Conservation (phyloP, 2,888 invertebrate species). For the Mimumesa dahlbomi region DNA sequence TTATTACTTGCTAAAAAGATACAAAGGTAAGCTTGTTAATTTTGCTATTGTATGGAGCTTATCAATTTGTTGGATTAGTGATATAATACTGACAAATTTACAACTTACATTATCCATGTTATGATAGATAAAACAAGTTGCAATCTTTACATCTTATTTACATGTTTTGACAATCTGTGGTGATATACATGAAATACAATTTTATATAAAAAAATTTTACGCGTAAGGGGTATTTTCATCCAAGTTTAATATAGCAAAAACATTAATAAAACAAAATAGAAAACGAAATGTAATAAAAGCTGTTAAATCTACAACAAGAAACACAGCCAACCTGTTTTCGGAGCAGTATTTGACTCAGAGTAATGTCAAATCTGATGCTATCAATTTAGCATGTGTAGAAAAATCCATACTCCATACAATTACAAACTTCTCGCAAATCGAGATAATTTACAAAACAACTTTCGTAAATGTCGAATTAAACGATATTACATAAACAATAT, state of each 20-base stretch:
- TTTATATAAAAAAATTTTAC: no score
- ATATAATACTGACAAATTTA: constrained; percentile 1
- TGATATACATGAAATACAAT: not conserved
- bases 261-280: no score
- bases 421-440: no score
- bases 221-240: no score
- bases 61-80: not conserved
- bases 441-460: no score
- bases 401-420: not conserved
- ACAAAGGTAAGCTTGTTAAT: no score
- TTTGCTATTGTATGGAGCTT: no score
- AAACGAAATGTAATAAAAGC: not conserved
- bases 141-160: constrained; percentile 23
- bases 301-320: constrained; percentile 1
- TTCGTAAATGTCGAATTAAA: not conserved
- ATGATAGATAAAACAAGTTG: constrained; percentile 14
- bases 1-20: constrained; percentile 64
- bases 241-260: no score
- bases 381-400: not conserved
- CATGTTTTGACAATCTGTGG: not conserved
- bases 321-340: not conserved
- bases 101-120: constrained; percentile 42
- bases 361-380: not conserved
- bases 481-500: no score
- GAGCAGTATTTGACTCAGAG: not conserved